Percentiles rank a stretch among this genome's conserved stretches.
Conservation (phyloP, 2,888 invertebrate species). For the Agonopterix alstromeriana region DNA sequence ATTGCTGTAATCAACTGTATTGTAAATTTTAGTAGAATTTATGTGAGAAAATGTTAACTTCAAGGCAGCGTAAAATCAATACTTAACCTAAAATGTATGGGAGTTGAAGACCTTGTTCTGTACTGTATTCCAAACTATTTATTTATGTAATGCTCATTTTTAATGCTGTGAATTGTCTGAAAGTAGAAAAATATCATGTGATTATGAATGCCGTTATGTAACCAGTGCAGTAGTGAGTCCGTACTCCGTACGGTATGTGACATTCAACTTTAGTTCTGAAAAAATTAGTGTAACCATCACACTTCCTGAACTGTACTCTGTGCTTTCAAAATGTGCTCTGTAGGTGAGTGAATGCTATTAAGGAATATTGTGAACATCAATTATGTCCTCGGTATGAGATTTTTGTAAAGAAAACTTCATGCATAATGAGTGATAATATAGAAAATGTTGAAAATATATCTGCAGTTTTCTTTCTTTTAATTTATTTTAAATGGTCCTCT, state of each 20-base stretch:
- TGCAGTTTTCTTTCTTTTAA: constrained; percentile 25
- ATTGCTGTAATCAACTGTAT: constrained; percentile 14
- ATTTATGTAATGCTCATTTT: constrained; percentile 31
- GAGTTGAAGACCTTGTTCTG: constrained; percentile 39
- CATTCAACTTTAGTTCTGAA: not conserved
- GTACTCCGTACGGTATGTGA: constrained; percentile 1
- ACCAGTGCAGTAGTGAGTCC: constrained; percentile 37
- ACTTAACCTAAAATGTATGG: constrained; percentile 21
- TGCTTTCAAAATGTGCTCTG: not conserved
- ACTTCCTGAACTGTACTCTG: not conserved
- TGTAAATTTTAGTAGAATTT: constrained; percentile 14
- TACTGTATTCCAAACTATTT: constrained; percentile 21
- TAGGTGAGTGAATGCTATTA: constrained; percentile 4
- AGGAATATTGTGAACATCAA: constrained; percentile 16
- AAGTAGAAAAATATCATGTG: constrained; percentile 42
- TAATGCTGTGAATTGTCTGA: constrained; percentile 42
- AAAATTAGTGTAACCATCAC: not conserved
- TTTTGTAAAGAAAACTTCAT: constrained; percentile 59
- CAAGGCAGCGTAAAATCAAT: constrained; percentile 18
- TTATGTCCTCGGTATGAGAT: constrained; percentile 47
- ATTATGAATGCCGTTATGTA: constrained; percentile 57
- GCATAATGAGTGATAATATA: constrained; percentile 55
- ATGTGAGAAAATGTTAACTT: constrained; percentile 17
- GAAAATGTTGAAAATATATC: constrained; percentile 41
- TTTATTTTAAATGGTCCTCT: too few species aligned